Base-by-base conservation (phyloP, 2,113 vertebrate genomes). In the Seriola rivoliana region DNA sequence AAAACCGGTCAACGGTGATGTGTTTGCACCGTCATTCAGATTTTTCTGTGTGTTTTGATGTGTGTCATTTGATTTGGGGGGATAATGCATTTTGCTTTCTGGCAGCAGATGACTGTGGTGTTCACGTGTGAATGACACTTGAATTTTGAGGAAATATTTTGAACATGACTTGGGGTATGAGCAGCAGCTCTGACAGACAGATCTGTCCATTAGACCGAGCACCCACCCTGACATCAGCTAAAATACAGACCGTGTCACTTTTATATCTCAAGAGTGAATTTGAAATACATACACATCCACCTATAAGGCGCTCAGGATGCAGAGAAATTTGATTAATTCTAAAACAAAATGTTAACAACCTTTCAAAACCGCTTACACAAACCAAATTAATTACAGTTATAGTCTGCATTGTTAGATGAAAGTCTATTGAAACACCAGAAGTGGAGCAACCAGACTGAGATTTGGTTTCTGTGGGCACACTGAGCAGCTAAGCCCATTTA, bases 101-200 rank as follows among this genome's bases (percentile, higher is more conserved):
- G 38, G 52, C 29, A 25, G 38, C 50, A 78, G 84, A 80, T 75
- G 75, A 54, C 71, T 75, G 76, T 38, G 42, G 9, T 66, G 29
- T 59, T 84, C 84, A 80, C 75, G 82, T 75, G 62, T 81, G 75
- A 80, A 76, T 81, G 80, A 54, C 81, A 88, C 82, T 71, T 82
- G 1, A 78, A 74, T 85, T 85, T 59, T 3, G 3, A 54, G 76
- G 63, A 65, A 75, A 60, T 70, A 32, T 73, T 69, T 69, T 77
- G 68, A 77, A 52, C 46, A 75, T 38, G 81, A 84, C 58, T 71
- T 62, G 62, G 44, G 44, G 23, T 71, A n/a, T 48, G 57, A 71
- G 60, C 7, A 67, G 63, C 55, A 23, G 58, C 59, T 50, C 71
- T 40, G 62, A 80, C 55, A 73, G 54, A 55, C 25, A 38, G 34